A percentile compares a stretch with the other conserved stretches of the same genome.
These are phyloP conservation scores for Ctena decussata DNA, from an alignment of 2,888 invertebrate genomes.

Conservation along the genomic window DNA sequence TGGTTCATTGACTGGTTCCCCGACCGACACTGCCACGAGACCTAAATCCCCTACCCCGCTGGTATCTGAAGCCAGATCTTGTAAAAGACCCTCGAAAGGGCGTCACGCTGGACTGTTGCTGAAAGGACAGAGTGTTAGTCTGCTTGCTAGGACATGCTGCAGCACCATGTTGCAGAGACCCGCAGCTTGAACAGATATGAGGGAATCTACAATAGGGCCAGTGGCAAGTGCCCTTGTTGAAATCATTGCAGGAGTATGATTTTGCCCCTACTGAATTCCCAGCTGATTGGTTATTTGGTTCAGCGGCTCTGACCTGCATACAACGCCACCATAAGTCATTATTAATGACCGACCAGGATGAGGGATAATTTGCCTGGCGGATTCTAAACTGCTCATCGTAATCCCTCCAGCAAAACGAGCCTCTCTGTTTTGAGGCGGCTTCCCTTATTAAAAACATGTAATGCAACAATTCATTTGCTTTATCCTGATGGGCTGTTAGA, in stretches of 20 bases:
- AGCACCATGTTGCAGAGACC: not conserved
- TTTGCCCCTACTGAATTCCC: too few species aligned
- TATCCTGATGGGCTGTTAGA: not conserved
- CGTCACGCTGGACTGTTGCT: not conserved
- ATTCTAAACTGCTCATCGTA: slow-evolving; percentile 54
- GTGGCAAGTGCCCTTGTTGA: not conserved
- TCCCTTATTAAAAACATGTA: slow-evolving; percentile 40
- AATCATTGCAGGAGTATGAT: not conserved
- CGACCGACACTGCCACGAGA: too few species aligned
- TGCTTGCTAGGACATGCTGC: too few species aligned
- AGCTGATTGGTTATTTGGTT: too few species aligned
- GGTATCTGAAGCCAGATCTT: not conserved
- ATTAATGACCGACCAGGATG: slow-evolving; percentile 29
- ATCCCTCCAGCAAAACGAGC: slow-evolving; percentile 21
- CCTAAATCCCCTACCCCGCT: not conserved
- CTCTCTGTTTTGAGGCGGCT: slow-evolving; percentile 15
- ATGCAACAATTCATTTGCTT: slow-evolving; percentile 31
- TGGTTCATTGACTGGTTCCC: not conserved
- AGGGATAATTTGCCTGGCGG: slow-evolving; percentile 13
- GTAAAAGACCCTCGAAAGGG: not conserved
- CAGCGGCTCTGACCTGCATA: too few species aligned
- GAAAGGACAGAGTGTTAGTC: not conserved
- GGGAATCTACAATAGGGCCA: slow-evolving; percentile 3
- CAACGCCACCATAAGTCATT: slow-evolving; percentile 46
- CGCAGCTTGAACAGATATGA: slow-evolving; percentile 27